Conservation (phyloP, 2,797 vertebrate genomes). For the Peromyscus aztecus region DNA sequence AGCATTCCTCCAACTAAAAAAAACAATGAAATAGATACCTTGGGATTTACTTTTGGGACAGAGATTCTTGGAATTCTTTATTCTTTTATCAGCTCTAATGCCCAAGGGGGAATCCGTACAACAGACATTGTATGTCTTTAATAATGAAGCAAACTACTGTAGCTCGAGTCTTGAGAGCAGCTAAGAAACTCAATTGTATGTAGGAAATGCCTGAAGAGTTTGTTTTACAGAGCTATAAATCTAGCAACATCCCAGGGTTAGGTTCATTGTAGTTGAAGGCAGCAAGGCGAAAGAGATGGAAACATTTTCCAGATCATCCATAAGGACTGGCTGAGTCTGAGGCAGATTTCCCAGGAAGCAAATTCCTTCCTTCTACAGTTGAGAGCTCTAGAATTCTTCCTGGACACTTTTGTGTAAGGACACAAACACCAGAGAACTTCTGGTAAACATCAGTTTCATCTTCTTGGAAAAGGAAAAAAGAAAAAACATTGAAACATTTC, state of each 20-base stretch:
- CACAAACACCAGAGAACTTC: neutral
- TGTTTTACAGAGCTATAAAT: slow-evolving; percentile 82
- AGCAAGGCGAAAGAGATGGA: slow-evolving; percentile 66
- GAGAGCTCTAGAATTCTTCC: slow-evolving; percentile 25
- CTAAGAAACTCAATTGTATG: slow-evolving; percentile 77
- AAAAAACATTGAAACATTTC: slow-evolving; percentile 60
- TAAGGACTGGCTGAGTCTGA: slow-evolving; percentile 52
- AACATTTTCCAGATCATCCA: slow-evolving; percentile 61
- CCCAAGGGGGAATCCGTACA: slow-evolving; percentile 80
- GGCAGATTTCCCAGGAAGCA: slow-evolving; percentile 56
- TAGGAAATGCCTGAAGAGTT: slow-evolving; percentile 81
- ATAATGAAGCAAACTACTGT: slow-evolving; percentile 84
- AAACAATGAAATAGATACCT: slow-evolving; percentile 73
- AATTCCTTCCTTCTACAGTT: slow-evolving; percentile 46
- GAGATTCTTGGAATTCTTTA: slow-evolving; percentile 80
- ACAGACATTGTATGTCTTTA: slow-evolving; percentile 82
- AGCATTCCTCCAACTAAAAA: slow-evolving; percentile 63
- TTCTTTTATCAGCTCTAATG: slow-evolving; percentile 82
- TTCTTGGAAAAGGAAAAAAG: slow-evolving; percentile 46
- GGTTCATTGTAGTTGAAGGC: slow-evolving; percentile 72
- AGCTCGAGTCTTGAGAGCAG: slow-evolving; percentile 73
- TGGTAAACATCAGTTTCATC: slow-evolving; percentile 50
- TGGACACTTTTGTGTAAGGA: neutral
- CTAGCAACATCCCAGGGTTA: slow-evolving; percentile 75
- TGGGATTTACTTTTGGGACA: slow-evolving; percentile 82